A percentile compares a stretch with the other conserved stretches of the same genome.
phyloP scores from a whole-genome alignment of 2,113 vertebrate species.

The Calonectris borealis region DNA sequence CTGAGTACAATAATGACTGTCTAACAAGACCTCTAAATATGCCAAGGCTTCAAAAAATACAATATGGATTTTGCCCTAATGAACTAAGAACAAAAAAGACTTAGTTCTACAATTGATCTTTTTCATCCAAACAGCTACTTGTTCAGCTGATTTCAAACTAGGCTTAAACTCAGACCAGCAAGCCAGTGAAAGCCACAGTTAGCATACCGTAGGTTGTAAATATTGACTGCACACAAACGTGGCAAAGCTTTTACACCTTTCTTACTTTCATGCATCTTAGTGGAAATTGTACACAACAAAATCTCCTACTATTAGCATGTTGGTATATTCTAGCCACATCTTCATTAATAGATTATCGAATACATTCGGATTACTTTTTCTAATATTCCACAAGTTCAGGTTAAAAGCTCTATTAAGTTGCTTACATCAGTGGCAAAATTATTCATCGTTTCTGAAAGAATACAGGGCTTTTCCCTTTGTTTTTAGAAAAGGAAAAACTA shows the following conservation, averaged over 20 bases:
- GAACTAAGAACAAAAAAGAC: neutral
- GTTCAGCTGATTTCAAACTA: neutral
- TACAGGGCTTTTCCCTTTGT: neutral
- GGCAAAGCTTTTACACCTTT: neutral
- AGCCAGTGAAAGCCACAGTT: neutral
- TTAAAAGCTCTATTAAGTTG: neutral
- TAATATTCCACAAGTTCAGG: neutral
- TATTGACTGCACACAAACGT: rapidly evolving
- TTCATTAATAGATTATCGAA: neutral
- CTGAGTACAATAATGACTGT: neutral
- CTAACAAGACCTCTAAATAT: neutral
- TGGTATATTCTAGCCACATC: neutral
- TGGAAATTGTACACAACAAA: neutral
- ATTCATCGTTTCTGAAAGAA: neutral
- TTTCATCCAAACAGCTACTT: neutral
- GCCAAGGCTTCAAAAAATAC: neutral
- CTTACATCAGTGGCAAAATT: neutral
- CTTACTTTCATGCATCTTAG: neutral
- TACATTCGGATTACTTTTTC: neutral
- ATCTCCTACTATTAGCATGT: neutral
- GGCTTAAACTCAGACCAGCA: neutral
- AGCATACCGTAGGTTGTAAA: rapidly evolving
- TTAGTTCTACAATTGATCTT: neutral
- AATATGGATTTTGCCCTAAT: rapidly evolving
- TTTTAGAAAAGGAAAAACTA: neutral